These are phyloP conservation scores for Lamellibrachia satsuma DNA, from an alignment of 2,888 invertebrate genomes.

Conservation along the genomic window DNA sequence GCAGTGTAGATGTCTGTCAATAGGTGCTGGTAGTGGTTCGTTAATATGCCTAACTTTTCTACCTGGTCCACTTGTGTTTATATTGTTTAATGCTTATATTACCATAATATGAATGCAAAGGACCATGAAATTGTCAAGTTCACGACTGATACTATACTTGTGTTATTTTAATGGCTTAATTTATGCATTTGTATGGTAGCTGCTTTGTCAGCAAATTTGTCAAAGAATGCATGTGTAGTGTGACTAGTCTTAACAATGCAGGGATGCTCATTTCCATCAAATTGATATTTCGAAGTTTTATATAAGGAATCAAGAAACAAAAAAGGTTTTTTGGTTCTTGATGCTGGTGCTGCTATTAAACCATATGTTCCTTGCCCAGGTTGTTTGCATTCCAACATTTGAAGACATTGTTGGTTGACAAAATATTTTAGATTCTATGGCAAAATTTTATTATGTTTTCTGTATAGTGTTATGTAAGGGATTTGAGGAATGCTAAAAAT, in stretches of 20 bases:
- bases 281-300: background rate
- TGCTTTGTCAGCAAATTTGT: background rate
- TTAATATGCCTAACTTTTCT: background rate
- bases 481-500: background rate
- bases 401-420: background rate
- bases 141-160: background rate
- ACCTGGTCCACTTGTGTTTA: background rate
- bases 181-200: background rate
- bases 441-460: background rate
- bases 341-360: background rate
- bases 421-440: background rate
- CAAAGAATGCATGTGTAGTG: background rate
- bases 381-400: too few species aligned
- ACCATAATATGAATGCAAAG: background rate
- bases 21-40: constrained; percentile 2
- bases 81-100: background rate
- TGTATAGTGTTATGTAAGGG: background rate
- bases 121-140: background rate
- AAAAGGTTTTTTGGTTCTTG: background rate
- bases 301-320: background rate
- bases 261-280: background rate
- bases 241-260: constrained; percentile 10
- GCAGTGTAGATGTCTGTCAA: background rate
- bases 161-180: background rate
- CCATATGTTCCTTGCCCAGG: background rate